These are phyloP conservation scores for Cyphomyrus plagiostoma DNA, from an alignment of 2,113 vertebrate genomes.

Conservation along the genomic window DNA sequence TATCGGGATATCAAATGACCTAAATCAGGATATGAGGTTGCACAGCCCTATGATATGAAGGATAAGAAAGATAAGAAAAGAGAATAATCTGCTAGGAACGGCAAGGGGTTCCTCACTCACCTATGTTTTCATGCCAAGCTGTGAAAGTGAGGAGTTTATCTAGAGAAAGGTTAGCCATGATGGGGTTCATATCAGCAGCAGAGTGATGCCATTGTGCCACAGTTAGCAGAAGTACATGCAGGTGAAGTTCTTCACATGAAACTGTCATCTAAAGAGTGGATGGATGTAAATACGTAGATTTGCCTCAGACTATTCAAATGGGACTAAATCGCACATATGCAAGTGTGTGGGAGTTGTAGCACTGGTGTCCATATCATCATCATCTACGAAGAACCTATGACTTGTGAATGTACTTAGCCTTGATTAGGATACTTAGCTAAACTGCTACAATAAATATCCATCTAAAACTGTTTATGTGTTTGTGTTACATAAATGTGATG, in stretches of 20 bases:
- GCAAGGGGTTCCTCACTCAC: background rate
- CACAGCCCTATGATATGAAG: background rate
- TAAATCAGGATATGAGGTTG: background rate
- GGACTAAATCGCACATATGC: background rate
- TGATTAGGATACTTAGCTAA: background rate
- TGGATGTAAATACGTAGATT: background rate
- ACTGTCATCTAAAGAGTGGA: background rate
- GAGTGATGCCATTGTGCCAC: background rate
- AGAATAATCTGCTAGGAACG: background rate
- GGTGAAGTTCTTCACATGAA: background rate
- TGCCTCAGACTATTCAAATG: background rate
- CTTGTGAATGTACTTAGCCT: background rate
- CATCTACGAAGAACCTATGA: background rate
- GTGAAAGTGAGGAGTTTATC: background rate
- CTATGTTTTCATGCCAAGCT: background rate
- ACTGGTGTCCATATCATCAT: background rate
- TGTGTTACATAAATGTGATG: background rate
- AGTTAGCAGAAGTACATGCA: background rate
- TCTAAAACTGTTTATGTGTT: background rate
- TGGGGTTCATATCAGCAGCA: background rate
- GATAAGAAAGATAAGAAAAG: background rate
- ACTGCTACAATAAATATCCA: slow-evolving; percentile 2
- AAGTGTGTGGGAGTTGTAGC: background rate
- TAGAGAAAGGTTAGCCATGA: background rate
- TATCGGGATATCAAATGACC: background rate